These are phyloP conservation scores for Drosophila nr. perissopoda DNA, from an alignment of 2,888 invertebrate species.

Conservation along the genomic window DNA sequence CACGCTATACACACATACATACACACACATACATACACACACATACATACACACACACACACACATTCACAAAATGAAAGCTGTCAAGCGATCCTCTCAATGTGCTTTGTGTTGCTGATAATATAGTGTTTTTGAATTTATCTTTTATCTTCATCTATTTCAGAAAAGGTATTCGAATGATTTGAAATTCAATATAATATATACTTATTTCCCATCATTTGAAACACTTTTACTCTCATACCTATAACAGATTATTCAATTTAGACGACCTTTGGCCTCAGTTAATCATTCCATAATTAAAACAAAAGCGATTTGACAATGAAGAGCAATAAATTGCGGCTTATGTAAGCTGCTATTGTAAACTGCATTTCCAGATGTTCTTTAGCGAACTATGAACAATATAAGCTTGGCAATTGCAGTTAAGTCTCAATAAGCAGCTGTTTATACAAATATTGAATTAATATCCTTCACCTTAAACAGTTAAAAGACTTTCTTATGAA, in stretches of 20 bases:
- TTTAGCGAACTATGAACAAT: neutral
- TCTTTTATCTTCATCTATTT: neutral
- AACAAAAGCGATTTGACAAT: conserved; percentile 4
- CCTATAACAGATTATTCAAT: neutral
- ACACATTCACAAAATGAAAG: conserved; percentile 12
- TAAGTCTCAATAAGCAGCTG: neutral
- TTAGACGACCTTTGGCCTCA: conserved; percentile 1
- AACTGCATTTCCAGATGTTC: neutral
- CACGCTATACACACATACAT: conserved; percentile 31
- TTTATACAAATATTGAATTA: neutral
- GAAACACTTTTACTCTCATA: neutral
- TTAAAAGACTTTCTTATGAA: neutral
- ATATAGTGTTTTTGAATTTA: neutral
- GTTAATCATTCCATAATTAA: conserved; percentile 8
- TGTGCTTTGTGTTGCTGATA: conserved; percentile 3
- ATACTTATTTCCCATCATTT: neutral
- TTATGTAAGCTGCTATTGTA: neutral
- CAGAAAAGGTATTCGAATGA: neutral
- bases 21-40: conserved; percentile 20
- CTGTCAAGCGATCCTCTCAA: conserved; percentile 7
- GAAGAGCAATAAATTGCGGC: neutral
- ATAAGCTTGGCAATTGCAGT: neutral
- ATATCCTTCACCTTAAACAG: neutral
- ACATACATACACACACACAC: conserved; percentile 12
- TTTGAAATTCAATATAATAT: neutral